phyloP scores from a whole-genome alignment of 1,140 invertebrate species.

The Hyles vespertilio region DNA sequence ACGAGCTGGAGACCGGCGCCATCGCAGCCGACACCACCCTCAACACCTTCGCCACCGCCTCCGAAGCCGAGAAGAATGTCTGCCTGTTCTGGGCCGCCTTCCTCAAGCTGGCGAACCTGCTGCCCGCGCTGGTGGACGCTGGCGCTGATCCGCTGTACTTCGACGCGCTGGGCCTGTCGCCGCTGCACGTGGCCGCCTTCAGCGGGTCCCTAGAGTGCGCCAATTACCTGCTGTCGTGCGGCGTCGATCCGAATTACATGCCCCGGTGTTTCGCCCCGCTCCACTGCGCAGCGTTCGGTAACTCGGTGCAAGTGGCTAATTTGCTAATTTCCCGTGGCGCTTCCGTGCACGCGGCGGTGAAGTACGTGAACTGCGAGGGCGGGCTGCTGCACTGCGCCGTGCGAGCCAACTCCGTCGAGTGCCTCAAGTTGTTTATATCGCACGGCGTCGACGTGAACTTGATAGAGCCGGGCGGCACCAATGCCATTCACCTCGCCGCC shows the following conservation, averaged over 20 bases:
- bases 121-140: constrained; percentile 77
- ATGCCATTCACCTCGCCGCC: constrained; percentile 85
- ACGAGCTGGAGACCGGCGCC: constrained; percentile 82
- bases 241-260: constrained; percentile 81
- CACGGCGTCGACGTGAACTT: constrained; percentile 83
- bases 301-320: constrained; percentile 83
- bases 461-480: constrained; percentile 81
- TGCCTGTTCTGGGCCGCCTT: constrained; percentile 84
- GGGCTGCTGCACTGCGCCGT: constrained; percentile 88
- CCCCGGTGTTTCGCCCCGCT: constrained; percentile 84
- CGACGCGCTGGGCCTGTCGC: constrained; percentile 82
- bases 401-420: constrained; percentile 83
- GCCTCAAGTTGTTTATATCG: constrained; percentile 82
- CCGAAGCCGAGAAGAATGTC: constrained; percentile 81
- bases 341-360: constrained; percentile 76
- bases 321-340: constrained; percentile 82
- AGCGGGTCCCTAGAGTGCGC: constrained; percentile 84
- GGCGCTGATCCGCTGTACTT: constrained; percentile 83
- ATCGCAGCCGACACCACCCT: constrained; percentile 76
- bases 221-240: constrained; percentile 80
- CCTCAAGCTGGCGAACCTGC: constrained; percentile 79
- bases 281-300: constrained; percentile 88
- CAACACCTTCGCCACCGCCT: constrained; percentile 73
- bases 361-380: constrained; percentile 81
- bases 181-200: constrained; percentile 86